Evolutionary conservation across 2,888 invertebrate species (phyloP).

Genomic region (Coleophora flavipennella): DNA sequence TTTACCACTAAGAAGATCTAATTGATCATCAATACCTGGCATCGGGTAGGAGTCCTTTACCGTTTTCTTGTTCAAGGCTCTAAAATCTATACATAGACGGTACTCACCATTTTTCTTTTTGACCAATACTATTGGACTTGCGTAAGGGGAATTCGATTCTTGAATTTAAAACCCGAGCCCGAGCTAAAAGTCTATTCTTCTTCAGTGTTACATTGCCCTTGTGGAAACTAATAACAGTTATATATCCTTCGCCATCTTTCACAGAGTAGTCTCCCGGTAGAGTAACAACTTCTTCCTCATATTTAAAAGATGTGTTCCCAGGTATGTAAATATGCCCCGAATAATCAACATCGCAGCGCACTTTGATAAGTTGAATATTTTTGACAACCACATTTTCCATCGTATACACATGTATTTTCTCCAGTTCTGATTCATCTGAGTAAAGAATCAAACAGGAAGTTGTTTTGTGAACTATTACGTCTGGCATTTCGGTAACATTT

Average conservation of each 20-base stretch:
- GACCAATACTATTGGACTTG: conserved; percentile 10
- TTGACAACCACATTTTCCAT: neutral
- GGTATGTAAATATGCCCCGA: neutral
- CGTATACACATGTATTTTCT: neutral
- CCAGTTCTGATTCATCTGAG: neutral
- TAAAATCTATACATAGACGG: conserved; percentile 8
- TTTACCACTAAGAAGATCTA: conserved; percentile 11
- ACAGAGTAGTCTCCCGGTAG: too few species aligned
- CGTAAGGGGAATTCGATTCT: conserved; percentile 8
- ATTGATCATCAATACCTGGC: conserved; percentile 10
- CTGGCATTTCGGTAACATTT: conserved; percentile 5
- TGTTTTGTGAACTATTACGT: conserved; percentile 4
- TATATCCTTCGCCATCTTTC: conserved; percentile 7
- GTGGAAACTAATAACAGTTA: conserved; percentile 8
- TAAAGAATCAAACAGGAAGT: neutral
- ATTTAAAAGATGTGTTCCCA: too few species aligned
- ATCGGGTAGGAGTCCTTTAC: conserved; percentile 10
- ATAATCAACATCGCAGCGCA: neutral
- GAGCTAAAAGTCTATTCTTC: conserved; percentile 3
- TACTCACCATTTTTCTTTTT: conserved; percentile 5
- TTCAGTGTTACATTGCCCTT: conserved; percentile 3
- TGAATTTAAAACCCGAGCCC: conserved; percentile 6
- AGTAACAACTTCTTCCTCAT: too few species aligned
- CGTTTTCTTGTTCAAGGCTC: conserved; percentile 10
- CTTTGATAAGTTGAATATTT: neutral